Evolutionary conservation across 2,113 vertebrate species (phyloP), one percentile per base, ranked within the genome.

Genomic region (Perca flavescens): DNA sequence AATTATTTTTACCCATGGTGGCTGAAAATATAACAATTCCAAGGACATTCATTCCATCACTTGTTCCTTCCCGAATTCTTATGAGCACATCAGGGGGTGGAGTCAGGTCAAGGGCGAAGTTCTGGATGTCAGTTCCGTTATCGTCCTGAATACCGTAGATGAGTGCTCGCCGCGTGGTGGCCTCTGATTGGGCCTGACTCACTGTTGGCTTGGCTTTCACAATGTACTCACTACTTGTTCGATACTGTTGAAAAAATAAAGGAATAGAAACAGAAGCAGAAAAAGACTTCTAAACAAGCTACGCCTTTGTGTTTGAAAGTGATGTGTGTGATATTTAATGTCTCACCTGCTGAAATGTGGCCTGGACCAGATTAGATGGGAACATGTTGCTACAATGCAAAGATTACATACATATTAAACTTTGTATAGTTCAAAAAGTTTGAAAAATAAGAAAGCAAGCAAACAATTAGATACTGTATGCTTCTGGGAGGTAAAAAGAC

Each of bases 1-100:
- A 68, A 16, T 0, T 1, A 46, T 31, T 62, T 63, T 21, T 96
- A 98, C 98, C 98, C 98, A 99, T 99, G 0, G 97, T 99, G 85
- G 97, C 96, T 2, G 98, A 99, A 90, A 99, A 99, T 86, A 99
- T 99, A 84, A 99, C 98, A 13, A 99, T 99, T 34, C 98, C 98
- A 1, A 99, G 94, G 14, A 99, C 98, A 0, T 99, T 99, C 97
- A 99, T 99, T 87, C 98, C 98, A 0, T 99, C 97, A 1, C 97
- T 99, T 12, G 97, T 96, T 67, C 96, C 97, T 1, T 98, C 98
- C 50, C 96, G 94, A 3, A 96, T 98, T 57, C 95, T 95, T 87
- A 99, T 96, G 79, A 97, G 84, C 50, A 99, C 94, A 79, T 99
- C 97, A 0, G 98, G 97, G 0, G 98, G 96, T 0, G 97, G 97